These are phyloP conservation scores for Lordiphosa clarofinis DNA, from an alignment of 1,140 invertebrate genomes.

Conservation along the genomic window DNA sequence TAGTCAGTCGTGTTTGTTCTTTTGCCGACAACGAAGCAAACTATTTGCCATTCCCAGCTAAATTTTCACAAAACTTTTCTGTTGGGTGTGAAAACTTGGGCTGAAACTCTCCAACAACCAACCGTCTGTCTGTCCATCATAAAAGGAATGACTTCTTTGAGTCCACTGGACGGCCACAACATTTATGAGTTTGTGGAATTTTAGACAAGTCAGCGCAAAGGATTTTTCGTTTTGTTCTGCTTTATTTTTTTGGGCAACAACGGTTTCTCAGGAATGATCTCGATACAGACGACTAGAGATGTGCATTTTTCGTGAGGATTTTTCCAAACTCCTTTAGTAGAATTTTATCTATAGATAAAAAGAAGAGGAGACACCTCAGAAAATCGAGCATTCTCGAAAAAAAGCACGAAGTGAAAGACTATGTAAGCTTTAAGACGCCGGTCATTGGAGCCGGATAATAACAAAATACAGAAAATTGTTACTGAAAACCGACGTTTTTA, in stretches of 20 bases:
- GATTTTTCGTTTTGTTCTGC: constrained; percentile 13
- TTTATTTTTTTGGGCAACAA: constrained; percentile 25
- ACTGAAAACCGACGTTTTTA: too few species aligned
- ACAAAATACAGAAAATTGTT: too few species aligned
- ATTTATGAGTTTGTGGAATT: constrained; percentile 73
- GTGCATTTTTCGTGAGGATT: too few species aligned
- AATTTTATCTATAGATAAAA: too few species aligned
- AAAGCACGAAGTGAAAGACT: too few species aligned
- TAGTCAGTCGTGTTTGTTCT: constrained; percentile 44
- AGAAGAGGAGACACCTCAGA: too few species aligned
- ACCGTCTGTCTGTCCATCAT: background rate
- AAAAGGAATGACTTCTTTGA: constrained; percentile 18
- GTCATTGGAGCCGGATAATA: too few species aligned
- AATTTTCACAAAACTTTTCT: constrained; percentile 3
- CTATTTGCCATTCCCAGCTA: constrained; percentile 20
- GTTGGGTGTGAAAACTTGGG: constrained; percentile 58
- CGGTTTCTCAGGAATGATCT: constrained; percentile 54
- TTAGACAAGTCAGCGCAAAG: constrained; percentile 27
- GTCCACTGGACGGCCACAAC: constrained; percentile 49
- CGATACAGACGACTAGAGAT: background rate
- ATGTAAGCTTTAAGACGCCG: too few species aligned
- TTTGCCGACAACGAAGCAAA: constrained; percentile 33
- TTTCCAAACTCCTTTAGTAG: too few species aligned
- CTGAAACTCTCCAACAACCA: too few species aligned
- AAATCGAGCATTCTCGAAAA: too few species aligned